Evolutionary conservation across 2,888 invertebrate species (phyloP).

Genomic region (Sinelater perroti): DNA sequence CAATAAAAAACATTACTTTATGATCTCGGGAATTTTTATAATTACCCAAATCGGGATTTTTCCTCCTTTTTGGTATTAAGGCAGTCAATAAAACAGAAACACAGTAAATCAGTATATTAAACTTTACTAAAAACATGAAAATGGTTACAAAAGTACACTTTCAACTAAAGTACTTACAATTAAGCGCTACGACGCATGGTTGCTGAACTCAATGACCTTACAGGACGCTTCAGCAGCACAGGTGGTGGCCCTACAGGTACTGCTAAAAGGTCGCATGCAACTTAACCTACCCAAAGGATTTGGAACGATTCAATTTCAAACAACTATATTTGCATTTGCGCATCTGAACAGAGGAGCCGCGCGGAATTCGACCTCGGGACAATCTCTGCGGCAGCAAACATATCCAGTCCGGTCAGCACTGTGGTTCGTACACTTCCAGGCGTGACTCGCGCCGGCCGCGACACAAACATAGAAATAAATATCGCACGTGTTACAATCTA

Average conservation of each 20-base stretch:
- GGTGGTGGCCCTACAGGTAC: conserved; percentile 54
- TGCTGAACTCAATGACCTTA: neutral
- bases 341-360: conserved; percentile 16
- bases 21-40: too few relatives aligned
- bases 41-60: too few relatives aligned
- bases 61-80: too few relatives aligned
- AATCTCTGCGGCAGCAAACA: too few relatives aligned
- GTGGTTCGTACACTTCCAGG: too few relatives aligned
- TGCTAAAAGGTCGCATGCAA: conserved; percentile 94
- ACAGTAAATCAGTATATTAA: conserved; percentile 27
- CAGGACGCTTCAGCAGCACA: conserved; percentile 14
- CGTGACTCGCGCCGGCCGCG: too few relatives aligned
- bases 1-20: too few relatives aligned
- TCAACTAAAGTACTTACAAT: conserved; percentile 12
- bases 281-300: conserved; percentile 7
- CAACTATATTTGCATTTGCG: conserved; percentile 13
- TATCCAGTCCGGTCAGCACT: too few relatives aligned
- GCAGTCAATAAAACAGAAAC: conserved; percentile 5
- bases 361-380: too few relatives aligned
- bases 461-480: conserved; percentile 11
- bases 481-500: neutral
- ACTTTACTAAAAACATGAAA: conserved; percentile 37
- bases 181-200: conserved; percentile 13
- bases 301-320: conserved; percentile 3
- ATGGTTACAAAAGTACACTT: conserved; percentile 34